Conservation (phyloP, 1,140 invertebrate genomes). For the Leptinotarsa texana region DNA sequence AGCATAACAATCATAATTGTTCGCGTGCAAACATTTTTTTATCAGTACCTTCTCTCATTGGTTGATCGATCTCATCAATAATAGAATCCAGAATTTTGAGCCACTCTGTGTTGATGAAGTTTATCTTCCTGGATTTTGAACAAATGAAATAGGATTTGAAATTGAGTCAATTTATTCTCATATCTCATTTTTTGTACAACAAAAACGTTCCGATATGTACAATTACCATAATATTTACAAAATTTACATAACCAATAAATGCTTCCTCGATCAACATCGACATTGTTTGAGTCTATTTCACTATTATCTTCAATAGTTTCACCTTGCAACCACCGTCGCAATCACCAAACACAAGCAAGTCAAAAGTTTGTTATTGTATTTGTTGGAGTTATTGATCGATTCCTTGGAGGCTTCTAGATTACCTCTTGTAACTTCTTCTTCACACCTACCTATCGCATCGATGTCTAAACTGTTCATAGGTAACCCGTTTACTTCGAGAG, state of each 20-base stretch:
- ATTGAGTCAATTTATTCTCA: background rate
- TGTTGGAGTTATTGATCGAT: slow-evolving; percentile 19
- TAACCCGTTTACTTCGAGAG: slow-evolving; percentile 76
- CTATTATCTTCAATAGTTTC: background rate
- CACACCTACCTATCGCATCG: slow-evolving; percentile 68
- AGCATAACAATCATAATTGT: too few relatives aligned
- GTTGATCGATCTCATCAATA: too few relatives aligned
- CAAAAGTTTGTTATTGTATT: background rate
- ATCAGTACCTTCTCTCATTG: too few relatives aligned
- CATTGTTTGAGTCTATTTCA: background rate
- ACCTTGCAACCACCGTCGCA: slow-evolving; percentile 16
- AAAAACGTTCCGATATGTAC: slow-evolving; percentile 8
- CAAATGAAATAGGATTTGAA: background rate
- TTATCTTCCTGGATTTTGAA: too few relatives aligned
- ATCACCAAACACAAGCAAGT: slow-evolving; percentile 13
- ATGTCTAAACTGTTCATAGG: slow-evolving; percentile 72
- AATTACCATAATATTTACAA: background rate
- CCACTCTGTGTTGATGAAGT: too few relatives aligned
- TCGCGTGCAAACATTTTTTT: too few relatives aligned
- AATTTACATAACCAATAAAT: background rate
- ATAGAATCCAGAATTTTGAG: too few relatives aligned
- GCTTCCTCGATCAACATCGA: background rate
- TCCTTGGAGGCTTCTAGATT: slow-evolving; percentile 61
- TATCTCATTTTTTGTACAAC: slow-evolving; percentile 15
- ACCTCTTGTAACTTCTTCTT: slow-evolving; percentile 68